These are phyloP conservation scores for Tolypeutes matacus DNA, from an alignment of 2,797 vertebrate genomes.

Conservation along the genomic window DNA sequence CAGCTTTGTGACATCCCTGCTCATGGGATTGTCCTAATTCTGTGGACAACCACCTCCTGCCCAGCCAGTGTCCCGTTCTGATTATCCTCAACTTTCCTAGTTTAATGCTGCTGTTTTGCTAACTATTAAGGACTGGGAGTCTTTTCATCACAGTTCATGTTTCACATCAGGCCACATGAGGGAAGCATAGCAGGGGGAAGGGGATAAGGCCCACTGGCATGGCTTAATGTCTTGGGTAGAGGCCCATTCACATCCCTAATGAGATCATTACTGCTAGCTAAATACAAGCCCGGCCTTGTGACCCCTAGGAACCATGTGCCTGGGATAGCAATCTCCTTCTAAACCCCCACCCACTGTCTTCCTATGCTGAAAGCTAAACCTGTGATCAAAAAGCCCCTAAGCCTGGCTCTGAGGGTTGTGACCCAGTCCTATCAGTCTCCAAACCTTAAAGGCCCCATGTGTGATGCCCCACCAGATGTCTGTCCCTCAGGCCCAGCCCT, in stretches of 20 bases:
- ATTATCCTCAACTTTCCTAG: slow-evolving; percentile 94
- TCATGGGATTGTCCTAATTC: slow-evolving; percentile 92
- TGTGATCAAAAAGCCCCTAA: slow-evolving; percentile 93
- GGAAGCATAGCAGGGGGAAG: slow-evolving; percentile 88
- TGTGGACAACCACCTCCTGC: slow-evolving; percentile 93
- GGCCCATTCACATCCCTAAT: slow-evolving; percentile 95
- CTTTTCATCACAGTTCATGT: slow-evolving; percentile 96
- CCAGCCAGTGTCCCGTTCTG: slow-evolving; percentile 90
- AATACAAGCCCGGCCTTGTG: slow-evolving; percentile 94
- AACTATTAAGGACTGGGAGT: slow-evolving; percentile 97
- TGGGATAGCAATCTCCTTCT: slow-evolving; percentile 90
- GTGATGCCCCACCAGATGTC: slow-evolving; percentile 87
- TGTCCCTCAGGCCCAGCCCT: slow-evolving; percentile 73
- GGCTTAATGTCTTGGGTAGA: slow-evolving; percentile 94
- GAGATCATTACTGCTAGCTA: slow-evolving; percentile 96
- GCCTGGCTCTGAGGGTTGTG: slow-evolving; percentile 94
- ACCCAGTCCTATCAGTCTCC: slow-evolving; percentile 93
- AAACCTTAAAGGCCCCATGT: slow-evolving; percentile 91
- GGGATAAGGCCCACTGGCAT: slow-evolving; percentile 92
- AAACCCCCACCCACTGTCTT: slow-evolving; percentile 84
- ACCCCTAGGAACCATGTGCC: slow-evolving; percentile 94
- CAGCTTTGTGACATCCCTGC: slow-evolving; percentile 93
- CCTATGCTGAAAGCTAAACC: slow-evolving; percentile 93
- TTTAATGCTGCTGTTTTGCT: slow-evolving; percentile 95
- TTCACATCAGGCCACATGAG: slow-evolving; percentile 95